Evolutionary conservation across 1,140 invertebrate genomes (phyloP).

Genomic region (Latrodectus geometricus): DNA sequence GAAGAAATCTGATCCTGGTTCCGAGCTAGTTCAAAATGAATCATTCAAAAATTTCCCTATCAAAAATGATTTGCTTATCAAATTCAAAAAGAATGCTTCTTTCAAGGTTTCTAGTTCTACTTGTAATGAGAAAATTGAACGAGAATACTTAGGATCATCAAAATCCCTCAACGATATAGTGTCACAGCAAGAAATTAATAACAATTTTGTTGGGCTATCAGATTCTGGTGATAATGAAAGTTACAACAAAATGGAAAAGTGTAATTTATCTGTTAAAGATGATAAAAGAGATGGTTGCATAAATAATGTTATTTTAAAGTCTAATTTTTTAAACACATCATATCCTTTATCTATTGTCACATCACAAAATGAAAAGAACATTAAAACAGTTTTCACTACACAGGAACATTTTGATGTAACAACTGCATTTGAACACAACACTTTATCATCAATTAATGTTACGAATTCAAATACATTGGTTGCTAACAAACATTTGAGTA

Average conservation of each 20-base stretch:
- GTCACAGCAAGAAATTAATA: slow-evolving; percentile 41
- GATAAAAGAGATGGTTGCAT: background rate
- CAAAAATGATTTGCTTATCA: slow-evolving; percentile 57
- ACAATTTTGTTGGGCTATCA: slow-evolving; percentile 17
- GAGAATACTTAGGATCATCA: slow-evolving; percentile 40
- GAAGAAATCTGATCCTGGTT: slow-evolving; percentile 52
- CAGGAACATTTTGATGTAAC: background rate
- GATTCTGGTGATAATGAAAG: background rate
- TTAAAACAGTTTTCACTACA: background rate
- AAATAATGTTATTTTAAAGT: background rate
- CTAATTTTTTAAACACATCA: slow-evolving; percentile 21
- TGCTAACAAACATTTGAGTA: background rate
- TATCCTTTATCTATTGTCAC: slow-evolving; percentile 14
- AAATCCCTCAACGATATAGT: slow-evolving; percentile 58
- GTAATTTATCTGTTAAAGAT: background rate
- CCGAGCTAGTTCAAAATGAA: slow-evolving; percentile 43
- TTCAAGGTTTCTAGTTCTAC: slow-evolving; percentile 42
- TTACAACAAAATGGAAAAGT: background rate
- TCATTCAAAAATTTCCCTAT: slow-evolving; percentile 41
- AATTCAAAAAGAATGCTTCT: slow-evolving; percentile 56
- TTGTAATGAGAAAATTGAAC: slow-evolving; percentile 45
- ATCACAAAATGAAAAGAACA: slow-evolving; percentile 1
- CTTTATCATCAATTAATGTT: background rate
- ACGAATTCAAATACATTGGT: background rate
- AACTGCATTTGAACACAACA: background rate